These are phyloP conservation scores for Drosophila mettleri DNA, from an alignment of 2,888 invertebrate genomes.

Conservation along the genomic window DNA sequence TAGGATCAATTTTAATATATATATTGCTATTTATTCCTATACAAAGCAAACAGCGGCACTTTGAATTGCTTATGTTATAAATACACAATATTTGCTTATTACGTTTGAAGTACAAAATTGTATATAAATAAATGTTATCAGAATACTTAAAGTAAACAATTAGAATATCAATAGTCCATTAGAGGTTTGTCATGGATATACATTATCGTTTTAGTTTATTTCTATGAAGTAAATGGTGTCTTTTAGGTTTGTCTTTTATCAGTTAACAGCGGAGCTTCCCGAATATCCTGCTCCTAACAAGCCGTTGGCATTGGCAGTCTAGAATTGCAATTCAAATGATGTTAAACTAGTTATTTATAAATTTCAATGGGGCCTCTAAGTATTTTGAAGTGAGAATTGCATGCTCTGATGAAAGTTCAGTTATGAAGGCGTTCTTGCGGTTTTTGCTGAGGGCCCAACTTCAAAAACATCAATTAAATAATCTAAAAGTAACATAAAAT, in stretches of 20 bases:
- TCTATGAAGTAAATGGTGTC: slow-evolving; percentile 2
- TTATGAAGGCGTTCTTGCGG: slow-evolving; percentile 31
- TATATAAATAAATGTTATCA: slow-evolving; percentile 57
- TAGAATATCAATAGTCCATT: slow-evolving; percentile 69
- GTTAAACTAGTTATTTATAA: slow-evolving; percentile 10
- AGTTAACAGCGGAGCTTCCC: background rate
- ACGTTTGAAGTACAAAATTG: slow-evolving; percentile 64
- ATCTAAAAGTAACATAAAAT: slow-evolving; percentile 56
- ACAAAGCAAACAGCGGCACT: background rate
- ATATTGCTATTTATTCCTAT: slow-evolving; percentile 6
- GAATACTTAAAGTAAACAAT: slow-evolving; percentile 40
- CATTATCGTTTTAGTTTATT: slow-evolving; percentile 3
- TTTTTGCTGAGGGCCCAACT: slow-evolving; percentile 19
- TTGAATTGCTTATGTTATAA: slow-evolving; percentile 50
- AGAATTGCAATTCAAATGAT: slow-evolving; percentile 58
- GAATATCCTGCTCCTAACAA: slow-evolving; percentile 71
- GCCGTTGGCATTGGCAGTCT: slow-evolving; percentile 83
- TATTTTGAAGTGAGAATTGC: slow-evolving; percentile 34
- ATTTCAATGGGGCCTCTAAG: slow-evolving; percentile 7
- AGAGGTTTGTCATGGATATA: slow-evolving; percentile 28
- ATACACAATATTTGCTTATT: slow-evolving; percentile 35
- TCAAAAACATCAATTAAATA: slow-evolving; percentile 64
- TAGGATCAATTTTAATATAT: background rate
- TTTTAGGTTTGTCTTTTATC: slow-evolving; percentile 11
- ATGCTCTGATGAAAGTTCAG: slow-evolving; percentile 46